Conservation (phyloP, 2,797 vertebrate genomes). For the Falco rusticolus region DNA sequence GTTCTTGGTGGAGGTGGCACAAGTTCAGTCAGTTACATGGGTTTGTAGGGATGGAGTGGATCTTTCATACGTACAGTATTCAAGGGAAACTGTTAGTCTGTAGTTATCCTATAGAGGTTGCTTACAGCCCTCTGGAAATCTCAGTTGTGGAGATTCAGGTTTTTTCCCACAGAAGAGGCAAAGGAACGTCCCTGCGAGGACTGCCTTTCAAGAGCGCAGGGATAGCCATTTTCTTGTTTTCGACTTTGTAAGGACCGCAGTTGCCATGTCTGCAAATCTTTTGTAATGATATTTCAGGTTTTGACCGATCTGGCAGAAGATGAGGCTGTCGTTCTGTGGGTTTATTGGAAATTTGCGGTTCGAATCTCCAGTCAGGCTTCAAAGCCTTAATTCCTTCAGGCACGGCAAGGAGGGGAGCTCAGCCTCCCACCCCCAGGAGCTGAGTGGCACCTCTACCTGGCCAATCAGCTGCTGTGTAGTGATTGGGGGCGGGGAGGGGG, state of each 20-base stretch:
- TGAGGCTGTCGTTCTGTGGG: not conserved
- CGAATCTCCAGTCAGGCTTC: not conserved
- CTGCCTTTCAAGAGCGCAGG: not conserved
- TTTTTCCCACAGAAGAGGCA: not conserved
- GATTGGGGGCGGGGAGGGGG: not conserved
- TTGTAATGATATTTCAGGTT: not conserved
- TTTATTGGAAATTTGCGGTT: not conserved
- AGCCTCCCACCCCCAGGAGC: not conserved
- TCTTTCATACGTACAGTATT: rapidly evolving
- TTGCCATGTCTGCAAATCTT: not conserved
- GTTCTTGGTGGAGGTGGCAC: not conserved
- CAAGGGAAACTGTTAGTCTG: not conserved
- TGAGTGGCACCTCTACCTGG: not conserved
- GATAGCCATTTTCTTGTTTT: not conserved
- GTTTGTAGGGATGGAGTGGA: not conserved
- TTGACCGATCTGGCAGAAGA: not conserved
- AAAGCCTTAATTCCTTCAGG: not conserved
- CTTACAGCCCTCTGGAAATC: not conserved
- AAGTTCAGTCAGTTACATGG: rapidly evolving
- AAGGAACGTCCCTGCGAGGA: not conserved
- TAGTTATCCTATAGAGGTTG: not conserved
- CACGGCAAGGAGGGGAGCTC: not conserved
- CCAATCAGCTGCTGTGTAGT: not conserved
- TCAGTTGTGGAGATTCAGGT: not conserved
- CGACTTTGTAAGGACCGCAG: rapidly evolving